These are phyloP conservation scores for Nebria brevicollis DNA, from an alignment of 2,888 invertebrate genomes.

Conservation along the genomic window DNA sequence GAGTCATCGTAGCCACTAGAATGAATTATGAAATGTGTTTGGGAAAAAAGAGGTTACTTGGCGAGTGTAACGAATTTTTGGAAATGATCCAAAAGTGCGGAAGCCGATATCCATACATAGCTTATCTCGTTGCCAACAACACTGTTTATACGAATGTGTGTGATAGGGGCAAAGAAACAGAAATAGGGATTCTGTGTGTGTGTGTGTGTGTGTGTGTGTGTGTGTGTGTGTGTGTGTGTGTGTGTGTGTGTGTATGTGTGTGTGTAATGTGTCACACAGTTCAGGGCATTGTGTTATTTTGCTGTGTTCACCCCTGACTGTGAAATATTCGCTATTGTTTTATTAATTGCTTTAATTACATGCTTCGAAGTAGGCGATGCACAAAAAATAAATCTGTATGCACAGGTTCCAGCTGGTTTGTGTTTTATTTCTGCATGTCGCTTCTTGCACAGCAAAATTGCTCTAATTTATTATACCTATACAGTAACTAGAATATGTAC, in stretches of 20 bases:
- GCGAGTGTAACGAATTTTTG: slow-evolving; percentile 22
- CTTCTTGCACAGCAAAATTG: not conserved
- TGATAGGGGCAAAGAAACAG: not conserved
- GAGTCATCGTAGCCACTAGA: not conserved
- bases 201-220: not conserved
- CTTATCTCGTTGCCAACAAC: slow-evolving; percentile 28
- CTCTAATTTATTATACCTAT: too few species aligned
- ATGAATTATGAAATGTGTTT: not conserved
- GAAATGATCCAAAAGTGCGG: slow-evolving; percentile 34
- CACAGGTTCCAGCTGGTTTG: not conserved
- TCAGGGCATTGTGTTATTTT: not conserved
- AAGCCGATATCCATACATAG: slow-evolving; percentile 41
- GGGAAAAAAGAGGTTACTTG: not conserved
- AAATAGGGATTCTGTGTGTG: not conserved
- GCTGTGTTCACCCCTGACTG: not conserved
- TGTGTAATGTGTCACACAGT: not conserved
- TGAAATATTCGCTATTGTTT: slow-evolving; percentile 10
- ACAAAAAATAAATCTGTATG: slow-evolving; percentile 1
- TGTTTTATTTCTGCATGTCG: not conserved
- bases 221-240: not conserved
- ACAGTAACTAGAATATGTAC: too few species aligned
- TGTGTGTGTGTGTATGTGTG: not conserved
- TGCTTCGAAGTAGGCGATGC: slow-evolving; percentile 6
- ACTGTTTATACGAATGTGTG: not conserved
- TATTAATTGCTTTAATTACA: slow-evolving; percentile 21